Conservation (phyloP, 2,113 vertebrate genomes). For the human (Homo sapiens) region GRCh38 chr1:102785001-102785500, state of each 20-base stretch:
- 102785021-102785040: too few species aligned
- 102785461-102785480: constrained; percentile 5
- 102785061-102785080: too few species aligned
- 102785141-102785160: too few species aligned
- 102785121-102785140: too few species aligned
- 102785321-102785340: not conserved
- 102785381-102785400: not conserved
- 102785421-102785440: constrained; percentile 16
- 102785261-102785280: not conserved
- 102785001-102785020: too few species aligned
- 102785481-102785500: not conserved
- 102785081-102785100: too few species aligned
- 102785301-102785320: not conserved
- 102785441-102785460: not conserved
- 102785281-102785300: not conserved
- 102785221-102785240: not conserved
- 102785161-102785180: not conserved
- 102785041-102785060: too few species aligned
- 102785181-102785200: not conserved
- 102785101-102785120: too few species aligned
- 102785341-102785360: not conserved
- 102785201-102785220: not conserved
- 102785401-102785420: not conserved
- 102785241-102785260: not conserved
- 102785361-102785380: not conserved